Evolutionary conservation across 2,797 vertebrate species (phyloP).

Genomic region (Pangasius krempfi): DNA sequence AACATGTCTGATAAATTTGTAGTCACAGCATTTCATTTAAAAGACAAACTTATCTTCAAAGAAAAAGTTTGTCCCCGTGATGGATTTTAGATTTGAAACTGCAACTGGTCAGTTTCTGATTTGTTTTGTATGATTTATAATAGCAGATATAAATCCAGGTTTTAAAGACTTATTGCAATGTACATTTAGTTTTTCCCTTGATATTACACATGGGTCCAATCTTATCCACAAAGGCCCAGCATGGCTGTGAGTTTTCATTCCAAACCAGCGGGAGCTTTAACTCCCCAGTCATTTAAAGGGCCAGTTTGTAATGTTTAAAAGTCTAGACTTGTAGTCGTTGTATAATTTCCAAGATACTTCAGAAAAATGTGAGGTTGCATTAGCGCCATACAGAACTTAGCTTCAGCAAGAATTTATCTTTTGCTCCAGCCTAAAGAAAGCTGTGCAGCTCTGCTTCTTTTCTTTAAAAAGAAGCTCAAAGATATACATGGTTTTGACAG

Average conservation of each 20-base stretch:
- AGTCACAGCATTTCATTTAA: neutral
- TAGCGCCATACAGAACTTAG: neutral
- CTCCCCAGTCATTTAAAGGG: neutral
- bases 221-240: neutral
- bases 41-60: neutral
- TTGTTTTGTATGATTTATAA: neutral
- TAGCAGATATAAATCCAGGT: neutral
- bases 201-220: neutral
- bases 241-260: neutral
- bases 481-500: neutral
- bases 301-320: neutral
- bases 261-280: neutral
- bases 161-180: neutral
- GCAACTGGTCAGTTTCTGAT: neutral
- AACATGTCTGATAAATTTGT: neutral
- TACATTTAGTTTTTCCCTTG: neutral
- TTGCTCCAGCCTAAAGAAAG: neutral
- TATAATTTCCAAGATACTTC: neutral
- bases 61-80: neutral
- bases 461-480: neutral
- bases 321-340: neutral
- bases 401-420: neutral
- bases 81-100: neutral
- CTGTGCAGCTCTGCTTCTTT: neutral
- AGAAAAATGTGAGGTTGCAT: neutral